phyloP scores from a whole-genome alignment of 30 jellyfish, hydroid and myxozoan species.

The Mastigias papua region DNA sequence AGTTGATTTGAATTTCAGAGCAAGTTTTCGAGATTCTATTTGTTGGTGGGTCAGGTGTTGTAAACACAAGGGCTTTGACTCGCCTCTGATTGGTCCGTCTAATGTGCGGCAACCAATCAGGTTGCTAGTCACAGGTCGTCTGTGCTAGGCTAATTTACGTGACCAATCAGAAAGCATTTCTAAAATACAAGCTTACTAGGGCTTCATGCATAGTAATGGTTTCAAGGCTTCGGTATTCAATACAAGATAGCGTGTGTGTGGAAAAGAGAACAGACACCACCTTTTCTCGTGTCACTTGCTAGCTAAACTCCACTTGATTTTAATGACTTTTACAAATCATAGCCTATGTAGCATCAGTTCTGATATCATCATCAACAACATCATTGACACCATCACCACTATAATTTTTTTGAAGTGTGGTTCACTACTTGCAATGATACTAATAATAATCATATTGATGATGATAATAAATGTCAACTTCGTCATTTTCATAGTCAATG shows the following conservation, averaged over 20 bases:
- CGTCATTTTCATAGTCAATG: no score
- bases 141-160: constrained; percentile 22
- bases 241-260: not conserved
- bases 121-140: constrained; percentile 40
- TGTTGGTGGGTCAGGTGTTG: constrained; percentile 71
- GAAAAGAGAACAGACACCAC: no score
- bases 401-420: no score
- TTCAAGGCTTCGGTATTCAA: not conserved
- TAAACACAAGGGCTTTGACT: constrained; percentile 32
- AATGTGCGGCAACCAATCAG: constrained; percentile 41
- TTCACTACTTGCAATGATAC: no score
- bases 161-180: constrained; percentile 58
- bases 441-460: no score
- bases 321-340: no score
- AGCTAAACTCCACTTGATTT: no score
- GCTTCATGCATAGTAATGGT: constrained; percentile 52
- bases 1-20: not conserved
- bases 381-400: no score
- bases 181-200: constrained; percentile 46
- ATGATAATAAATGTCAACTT: no score
- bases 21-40: not conserved
- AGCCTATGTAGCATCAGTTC: no score
- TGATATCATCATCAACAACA: no score
- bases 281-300: no score
- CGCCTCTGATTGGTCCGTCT: constrained; percentile 50